Conservation (phyloP, 2,888 invertebrate species). For the Acanthopleura granulata region DNA sequence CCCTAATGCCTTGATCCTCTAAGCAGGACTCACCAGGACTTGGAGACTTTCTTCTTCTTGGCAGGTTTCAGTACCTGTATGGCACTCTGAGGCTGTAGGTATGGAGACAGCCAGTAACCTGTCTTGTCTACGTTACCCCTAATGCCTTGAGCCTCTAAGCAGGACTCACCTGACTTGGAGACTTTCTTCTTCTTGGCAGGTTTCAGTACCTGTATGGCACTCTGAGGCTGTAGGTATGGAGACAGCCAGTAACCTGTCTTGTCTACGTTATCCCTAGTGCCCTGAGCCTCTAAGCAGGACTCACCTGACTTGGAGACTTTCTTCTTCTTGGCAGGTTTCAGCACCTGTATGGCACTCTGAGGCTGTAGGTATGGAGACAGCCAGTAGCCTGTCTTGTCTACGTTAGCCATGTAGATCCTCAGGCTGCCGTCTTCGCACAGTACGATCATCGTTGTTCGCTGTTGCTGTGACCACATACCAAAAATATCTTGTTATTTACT, state of each 20-base stretch:
- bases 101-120: slow-evolving; percentile 73
- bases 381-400: slow-evolving; percentile 72
- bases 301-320: slow-evolving; percentile 72
- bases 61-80: slow-evolving; percentile 70
- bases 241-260: slow-evolving; percentile 71
- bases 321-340: slow-evolving; percentile 75
- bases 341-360: slow-evolving; percentile 58
- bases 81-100: slow-evolving; percentile 74
- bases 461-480: slow-evolving; percentile 31
- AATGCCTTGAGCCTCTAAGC: no score
- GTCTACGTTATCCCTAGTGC: slow-evolving; percentile 84
- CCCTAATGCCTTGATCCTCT: no score
- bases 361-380: slow-evolving; percentile 77
- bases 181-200: slow-evolving; percentile 75
- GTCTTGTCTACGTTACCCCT: slow-evolving; percentile 80
- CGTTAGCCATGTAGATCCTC: slow-evolving; percentile 91
- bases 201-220: slow-evolving; percentile 68
- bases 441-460: slow-evolving; percentile 89
- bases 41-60: slow-evolving; percentile 75
- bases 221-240: slow-evolving; percentile 76
- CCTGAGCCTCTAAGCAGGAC: slow-evolving; percentile 11
- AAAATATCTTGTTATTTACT: no score
- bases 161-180: slow-evolving; percentile 69
- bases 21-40: slow-evolving; percentile 60
- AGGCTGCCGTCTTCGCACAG: slow-evolving; percentile 97